These are phyloP conservation scores for Microtus pennsylvanicus DNA, from an alignment of 2,113 vertebrate genomes.

Conservation along the genomic window DNA sequence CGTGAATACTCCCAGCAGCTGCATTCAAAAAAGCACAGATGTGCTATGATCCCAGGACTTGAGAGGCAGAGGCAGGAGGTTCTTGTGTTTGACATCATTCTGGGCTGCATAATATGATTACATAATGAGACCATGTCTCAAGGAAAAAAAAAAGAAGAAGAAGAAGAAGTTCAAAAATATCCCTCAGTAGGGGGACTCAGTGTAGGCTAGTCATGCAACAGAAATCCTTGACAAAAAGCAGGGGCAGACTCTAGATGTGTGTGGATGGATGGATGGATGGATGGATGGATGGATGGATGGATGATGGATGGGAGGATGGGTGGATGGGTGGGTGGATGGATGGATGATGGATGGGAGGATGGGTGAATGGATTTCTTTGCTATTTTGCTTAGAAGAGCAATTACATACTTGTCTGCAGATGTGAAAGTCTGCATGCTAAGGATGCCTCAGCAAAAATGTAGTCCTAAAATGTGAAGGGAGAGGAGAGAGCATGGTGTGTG, in stretches of 20 bases:
- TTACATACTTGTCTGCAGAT: not conserved
- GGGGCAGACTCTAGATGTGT: no score
- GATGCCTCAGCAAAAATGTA: not conserved
- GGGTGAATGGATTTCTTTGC: no score
- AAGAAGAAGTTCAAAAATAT: no score
- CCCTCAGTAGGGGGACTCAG: no score
- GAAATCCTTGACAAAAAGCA: no score
- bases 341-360: no score
- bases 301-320: no score
- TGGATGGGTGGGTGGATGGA: no score
- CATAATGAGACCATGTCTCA: not conserved
- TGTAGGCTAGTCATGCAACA: no score
- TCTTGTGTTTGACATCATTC: not conserved
- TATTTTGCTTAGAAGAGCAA: not conserved
- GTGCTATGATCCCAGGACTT: not conserved
- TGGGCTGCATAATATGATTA: not conserved
- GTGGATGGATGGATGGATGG: no score
- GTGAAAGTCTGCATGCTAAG: not conserved
- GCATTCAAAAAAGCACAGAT: not conserved
- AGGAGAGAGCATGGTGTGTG: rapidly evolving
- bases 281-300: no score
- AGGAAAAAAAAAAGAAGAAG: not conserved
- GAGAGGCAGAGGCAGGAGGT: not conserved
- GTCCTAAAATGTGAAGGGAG: not conserved
- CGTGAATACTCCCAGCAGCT: rapidly evolving